Percentiles rank a stretch among this genome's conserved stretches.
phyloP scores from a whole-genome alignment of 2,888 invertebrate genomes.

The Acleris literana region DNA sequence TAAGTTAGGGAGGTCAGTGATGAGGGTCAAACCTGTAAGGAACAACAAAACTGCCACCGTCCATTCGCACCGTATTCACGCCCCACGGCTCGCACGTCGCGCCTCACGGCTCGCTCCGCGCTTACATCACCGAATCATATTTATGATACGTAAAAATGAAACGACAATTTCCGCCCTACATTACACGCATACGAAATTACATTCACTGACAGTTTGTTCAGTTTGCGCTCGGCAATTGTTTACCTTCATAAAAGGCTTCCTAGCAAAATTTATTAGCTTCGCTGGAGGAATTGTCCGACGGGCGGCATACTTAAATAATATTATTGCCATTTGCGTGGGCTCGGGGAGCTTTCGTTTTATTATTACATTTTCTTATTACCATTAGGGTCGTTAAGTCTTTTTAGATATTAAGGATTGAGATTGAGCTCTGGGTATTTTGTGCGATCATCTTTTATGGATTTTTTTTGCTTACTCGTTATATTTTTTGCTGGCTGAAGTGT shows the following conservation, averaged over 20 bases:
- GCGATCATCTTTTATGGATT: background rate
- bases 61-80: background rate
- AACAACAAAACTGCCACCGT: too few relatives aligned
- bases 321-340: slow-evolving; percentile 7
- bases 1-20: too few relatives aligned
- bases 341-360: slow-evolving; percentile 17
- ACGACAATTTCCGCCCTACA: slow-evolving; percentile 20
- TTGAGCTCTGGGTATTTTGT: background rate
- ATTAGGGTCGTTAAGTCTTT: slow-evolving; percentile 11
- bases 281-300: slow-evolving; percentile 1
- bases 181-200: slow-evolving; percentile 24
- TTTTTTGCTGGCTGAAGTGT: too few relatives aligned
- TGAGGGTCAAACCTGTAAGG: too few relatives aligned
- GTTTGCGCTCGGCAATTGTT: slow-evolving; percentile 8
- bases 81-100: background rate
- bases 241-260: slow-evolving; percentile 1
- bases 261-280: background rate
- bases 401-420: slow-evolving; percentile 10
- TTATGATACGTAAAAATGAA: slow-evolving; percentile 32
- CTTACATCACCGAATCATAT: slow-evolving; percentile 10
- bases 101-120: slow-evolving; percentile 1
- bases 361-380: slow-evolving; percentile 24
- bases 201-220: slow-evolving; percentile 6
- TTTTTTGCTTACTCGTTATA: background rate
- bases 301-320: slow-evolving; percentile 24